Conservation (phyloP, 2,797 vertebrate genomes). For the Hozukius guyotensis region DNA sequence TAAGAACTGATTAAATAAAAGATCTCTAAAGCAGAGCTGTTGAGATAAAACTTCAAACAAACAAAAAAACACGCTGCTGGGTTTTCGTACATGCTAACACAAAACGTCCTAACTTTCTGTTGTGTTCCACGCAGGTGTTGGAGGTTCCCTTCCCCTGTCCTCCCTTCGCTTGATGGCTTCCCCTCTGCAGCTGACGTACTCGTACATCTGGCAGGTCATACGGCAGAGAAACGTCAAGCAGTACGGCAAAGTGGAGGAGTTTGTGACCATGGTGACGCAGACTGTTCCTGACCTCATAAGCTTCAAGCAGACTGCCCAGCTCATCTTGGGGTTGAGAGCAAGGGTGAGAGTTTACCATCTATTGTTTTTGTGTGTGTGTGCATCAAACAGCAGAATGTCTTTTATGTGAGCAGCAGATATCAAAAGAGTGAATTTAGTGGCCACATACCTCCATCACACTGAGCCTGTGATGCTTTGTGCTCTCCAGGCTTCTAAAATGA, state of each 20-base stretch:
- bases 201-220: slow-evolving; percentile 84
- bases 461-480: neutral
- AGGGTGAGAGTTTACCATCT: slow-evolving; percentile 70
- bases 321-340: slow-evolving; percentile 85
- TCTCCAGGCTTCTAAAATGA: neutral
- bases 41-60: neutral
- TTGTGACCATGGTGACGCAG: slow-evolving; percentile 81
- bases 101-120: neutral
- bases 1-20: neutral
- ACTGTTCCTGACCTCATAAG: slow-evolving; percentile 82
- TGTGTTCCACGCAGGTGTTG: slow-evolving; percentile 36
- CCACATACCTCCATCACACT: neutral
- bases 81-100: neutral
- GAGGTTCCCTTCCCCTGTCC: slow-evolving; percentile 66
- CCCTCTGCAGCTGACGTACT: slow-evolving; percentile 81
- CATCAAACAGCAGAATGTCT: neutral
- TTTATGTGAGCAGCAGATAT: neutral
- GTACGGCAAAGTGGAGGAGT: slow-evolving; percentile 83
- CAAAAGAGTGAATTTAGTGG: neutral
- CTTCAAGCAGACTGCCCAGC: slow-evolving; percentile 84
- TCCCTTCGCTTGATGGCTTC: slow-evolving; percentile 78
- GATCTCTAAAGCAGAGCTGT: neutral
- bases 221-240: slow-evolving; percentile 73
- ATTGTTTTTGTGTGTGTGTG: neutral
- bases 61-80: neutral